Percentiles rank a stretch among this genome's conserved stretches.
Conservation (phyloP, 2,797 vertebrate genomes). For the Tenualosa ilisha region DNA sequence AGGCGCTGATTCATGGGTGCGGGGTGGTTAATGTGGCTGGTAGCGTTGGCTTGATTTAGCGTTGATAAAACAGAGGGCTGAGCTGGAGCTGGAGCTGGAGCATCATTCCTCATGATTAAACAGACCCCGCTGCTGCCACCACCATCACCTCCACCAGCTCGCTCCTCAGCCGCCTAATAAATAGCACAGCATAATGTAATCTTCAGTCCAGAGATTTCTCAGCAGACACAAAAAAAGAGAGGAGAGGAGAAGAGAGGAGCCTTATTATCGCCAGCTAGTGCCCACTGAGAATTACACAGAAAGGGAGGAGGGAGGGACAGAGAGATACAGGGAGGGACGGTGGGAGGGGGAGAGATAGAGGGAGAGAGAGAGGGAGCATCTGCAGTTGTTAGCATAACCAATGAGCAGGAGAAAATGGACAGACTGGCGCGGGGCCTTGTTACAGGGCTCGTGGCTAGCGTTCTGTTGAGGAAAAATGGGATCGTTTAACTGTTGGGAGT, state of each 20-base stretch:
- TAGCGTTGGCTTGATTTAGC: conserved; percentile 32
- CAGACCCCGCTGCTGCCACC: conserved; percentile 17
- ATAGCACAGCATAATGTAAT: conserved; percentile 49
- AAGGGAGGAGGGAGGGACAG: not conserved
- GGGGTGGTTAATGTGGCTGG: conserved; percentile 36
- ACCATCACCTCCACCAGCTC: not conserved
- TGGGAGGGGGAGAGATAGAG: not conserved
- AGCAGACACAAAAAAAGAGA: conserved; percentile 23
- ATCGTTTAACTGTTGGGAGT: not conserved
- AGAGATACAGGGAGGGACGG: not conserved
- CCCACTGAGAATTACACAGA: conserved; percentile 9
- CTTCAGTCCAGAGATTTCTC: conserved; percentile 37
- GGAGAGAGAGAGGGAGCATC: conserved; percentile 5
- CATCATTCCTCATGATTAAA: conserved; percentile 51
- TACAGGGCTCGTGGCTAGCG: conserved; percentile 2
- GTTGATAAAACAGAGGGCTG: conserved; percentile 42
- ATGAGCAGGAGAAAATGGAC: not conserved
- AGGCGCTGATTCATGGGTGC: conserved; percentile 38
- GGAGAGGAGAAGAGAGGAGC: not conserved
- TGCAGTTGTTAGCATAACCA: conserved; percentile 19
- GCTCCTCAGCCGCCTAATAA: conserved; percentile 38
- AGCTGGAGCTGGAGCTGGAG: conserved; percentile 35
- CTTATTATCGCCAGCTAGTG: conserved; percentile 34
- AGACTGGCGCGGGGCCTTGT: not conserved
- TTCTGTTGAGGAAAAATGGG: conserved; percentile 62